phyloP scores from a whole-genome alignment of 2,797 vertebrate species.

The Forpus xanthops region DNA sequence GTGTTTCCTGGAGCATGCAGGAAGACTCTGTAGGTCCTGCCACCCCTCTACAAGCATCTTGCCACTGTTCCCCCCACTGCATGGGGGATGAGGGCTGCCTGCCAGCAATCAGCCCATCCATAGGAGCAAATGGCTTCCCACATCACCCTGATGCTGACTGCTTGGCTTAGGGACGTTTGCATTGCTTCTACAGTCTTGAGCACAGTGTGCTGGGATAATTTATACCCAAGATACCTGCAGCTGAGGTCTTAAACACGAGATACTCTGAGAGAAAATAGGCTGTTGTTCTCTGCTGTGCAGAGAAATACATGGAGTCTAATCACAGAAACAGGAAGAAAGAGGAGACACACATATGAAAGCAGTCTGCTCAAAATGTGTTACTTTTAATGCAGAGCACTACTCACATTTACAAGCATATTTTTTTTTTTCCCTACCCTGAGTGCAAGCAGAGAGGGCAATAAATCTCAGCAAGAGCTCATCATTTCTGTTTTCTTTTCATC shows the following conservation, averaged over 20 bases:
- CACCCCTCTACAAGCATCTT: background rate
- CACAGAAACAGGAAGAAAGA: background rate
- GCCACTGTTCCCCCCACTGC: rapidly evolving
- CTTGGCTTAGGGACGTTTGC: background rate
- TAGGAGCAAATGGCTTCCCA: background rate
- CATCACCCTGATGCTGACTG: background rate
- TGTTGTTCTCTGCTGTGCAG: background rate
- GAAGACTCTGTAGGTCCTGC: background rate
- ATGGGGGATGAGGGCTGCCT: background rate
- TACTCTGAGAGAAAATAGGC: background rate
- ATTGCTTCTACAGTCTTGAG: background rate
- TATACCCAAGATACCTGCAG: background rate
- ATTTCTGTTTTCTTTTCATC: background rate
- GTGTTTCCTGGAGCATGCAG: rapidly evolving
- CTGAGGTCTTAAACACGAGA: background rate
- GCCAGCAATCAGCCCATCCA: background rate
- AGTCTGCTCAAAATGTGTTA: background rate
- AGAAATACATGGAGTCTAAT: background rate
- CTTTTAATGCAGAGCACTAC: background rate
- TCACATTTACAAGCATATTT: background rate
- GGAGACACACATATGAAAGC: background rate
- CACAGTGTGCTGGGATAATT: background rate
- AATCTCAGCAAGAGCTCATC: background rate
- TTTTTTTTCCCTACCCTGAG: background rate
- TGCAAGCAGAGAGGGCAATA: background rate